Base-by-base conservation (phyloP, 2,113 vertebrate genomes). In the Sphaerodactylus townsendi region DNA sequence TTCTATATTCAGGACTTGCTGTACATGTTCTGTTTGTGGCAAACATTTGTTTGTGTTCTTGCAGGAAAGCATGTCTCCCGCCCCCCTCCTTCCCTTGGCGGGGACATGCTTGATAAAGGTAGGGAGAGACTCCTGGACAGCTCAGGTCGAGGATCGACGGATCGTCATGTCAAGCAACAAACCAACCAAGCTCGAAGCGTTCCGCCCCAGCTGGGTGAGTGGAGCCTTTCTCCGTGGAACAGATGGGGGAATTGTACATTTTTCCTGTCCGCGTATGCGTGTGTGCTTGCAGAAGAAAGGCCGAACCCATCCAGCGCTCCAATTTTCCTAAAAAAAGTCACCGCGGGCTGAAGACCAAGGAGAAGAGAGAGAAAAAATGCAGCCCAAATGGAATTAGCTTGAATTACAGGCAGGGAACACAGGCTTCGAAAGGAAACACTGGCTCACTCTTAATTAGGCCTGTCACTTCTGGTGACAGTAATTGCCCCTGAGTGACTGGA, bases 241-340 rank as follows among this genome's bases (percentile, higher is more conserved):
- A 1, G 1, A 0, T 35, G 25, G 87, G 80, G 66, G 85, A 78
- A 84, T 13, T 91, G 91, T 91, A 69, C 86, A 79, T 93, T 93
- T 93, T 92, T 90, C 93, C 92, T 91, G 77, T 90, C 86, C 89
- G 89, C 85, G 92, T 13, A 14, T 23, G 39, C 0, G 35, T 77
- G 48, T 21, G 73, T 50, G 50, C 5, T 37, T 37, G 64, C 64
- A 79, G 25, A 88, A 87, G 91, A 94, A 92, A 82, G 81, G 93
- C 92, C 92, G 87, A 90, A 90, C 50, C 81, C 82, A 79, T 91
- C 66, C 2, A 37, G 46, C 23, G 79, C 89, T 92, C 92, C 90
- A 93, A 90, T 91, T 89, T 87, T 90, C 92, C 66, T 94, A 88
- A 92, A 93, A n/a, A 93, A 92, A 93, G 90, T 76, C 0, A 5